These are phyloP conservation scores for Hyposoter didymator DNA, from an alignment of 2,888 invertebrate species.

Conservation along the genomic window DNA sequence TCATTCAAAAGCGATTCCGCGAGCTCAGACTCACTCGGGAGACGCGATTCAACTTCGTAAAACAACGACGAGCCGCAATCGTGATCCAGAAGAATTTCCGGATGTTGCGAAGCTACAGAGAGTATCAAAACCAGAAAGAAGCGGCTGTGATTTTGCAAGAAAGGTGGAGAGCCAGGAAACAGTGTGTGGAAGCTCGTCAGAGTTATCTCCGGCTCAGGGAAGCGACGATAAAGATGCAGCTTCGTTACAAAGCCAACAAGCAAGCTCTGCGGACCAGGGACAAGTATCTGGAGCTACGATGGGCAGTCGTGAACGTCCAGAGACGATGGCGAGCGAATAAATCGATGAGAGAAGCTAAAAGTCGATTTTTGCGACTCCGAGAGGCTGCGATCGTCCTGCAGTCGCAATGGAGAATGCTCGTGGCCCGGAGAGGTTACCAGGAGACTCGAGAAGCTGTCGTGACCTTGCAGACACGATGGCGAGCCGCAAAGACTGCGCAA, in stretches of 20 bases:
- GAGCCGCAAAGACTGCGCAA: slow-evolving; percentile 81
- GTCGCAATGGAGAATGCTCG: slow-evolving; percentile 70
- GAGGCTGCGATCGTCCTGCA: slow-evolving; percentile 77
- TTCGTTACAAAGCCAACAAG: slow-evolving; percentile 83
- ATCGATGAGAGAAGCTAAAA: slow-evolving; percentile 63
- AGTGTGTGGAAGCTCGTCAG: slow-evolving; percentile 22
- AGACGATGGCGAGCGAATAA: slow-evolving; percentile 80
- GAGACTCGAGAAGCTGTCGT: slow-evolving; percentile 74
- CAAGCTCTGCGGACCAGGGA: slow-evolving; percentile 72
- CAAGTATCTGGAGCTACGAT: slow-evolving; percentile 75
- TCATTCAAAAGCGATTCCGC: slow-evolving; percentile 71
- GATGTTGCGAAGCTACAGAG: slow-evolving; percentile 55
- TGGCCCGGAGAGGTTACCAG: slow-evolving; percentile 48
- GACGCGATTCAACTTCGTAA: slow-evolving; percentile 59
- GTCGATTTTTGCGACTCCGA: slow-evolving; percentile 39
- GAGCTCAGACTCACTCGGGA: slow-evolving; percentile 53
- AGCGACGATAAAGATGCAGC: slow-evolving; percentile 83
- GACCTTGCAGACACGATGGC: slow-evolving; percentile 82
- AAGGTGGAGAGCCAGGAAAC: slow-evolving; percentile 67
- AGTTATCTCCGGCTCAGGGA: slow-evolving; percentile 74
- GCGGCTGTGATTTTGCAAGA: slow-evolving; percentile 72
- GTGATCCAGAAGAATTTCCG: slow-evolving; percentile 83
- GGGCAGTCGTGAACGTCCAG: slow-evolving; percentile 81
- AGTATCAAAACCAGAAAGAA: slow-evolving; percentile 62
- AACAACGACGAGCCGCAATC: slow-evolving; percentile 76